Percentiles rank a stretch among this genome's conserved stretches.
Conservation (phyloP, 2,888 invertebrate genomes). For the Trisateles emortualis region DNA sequence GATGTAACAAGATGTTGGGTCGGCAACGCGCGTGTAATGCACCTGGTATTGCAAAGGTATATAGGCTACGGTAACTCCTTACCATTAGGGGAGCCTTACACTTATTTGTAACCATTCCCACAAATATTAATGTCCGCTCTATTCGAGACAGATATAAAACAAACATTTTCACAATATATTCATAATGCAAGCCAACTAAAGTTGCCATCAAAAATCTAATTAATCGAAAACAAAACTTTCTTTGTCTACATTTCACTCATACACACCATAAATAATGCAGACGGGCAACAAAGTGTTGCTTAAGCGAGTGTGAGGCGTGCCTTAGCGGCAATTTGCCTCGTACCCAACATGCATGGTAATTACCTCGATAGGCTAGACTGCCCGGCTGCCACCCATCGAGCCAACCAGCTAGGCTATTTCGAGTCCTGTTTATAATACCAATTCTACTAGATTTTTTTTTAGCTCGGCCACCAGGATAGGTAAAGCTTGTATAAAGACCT, state of each 20-base stretch:
- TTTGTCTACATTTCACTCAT: constrained; percentile 7
- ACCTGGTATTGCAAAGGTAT: no score
- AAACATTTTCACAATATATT: no score
- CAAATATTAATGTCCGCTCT: no score
- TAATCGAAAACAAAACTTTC: constrained; percentile 1
- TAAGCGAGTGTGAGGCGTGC: constrained; percentile 42
- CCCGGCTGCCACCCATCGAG: constrained; percentile 64
- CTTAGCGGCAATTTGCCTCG: constrained; percentile 26
- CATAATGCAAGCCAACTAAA: no score
- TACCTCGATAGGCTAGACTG: constrained; percentile 30
- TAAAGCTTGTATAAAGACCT: not conserved
- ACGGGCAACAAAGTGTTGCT: constrained; percentile 44
- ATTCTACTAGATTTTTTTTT: not conserved
- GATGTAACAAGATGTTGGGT: no score
- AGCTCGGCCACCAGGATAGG: not conserved
- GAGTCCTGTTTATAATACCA: constrained; percentile 10
- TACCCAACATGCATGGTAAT: constrained; percentile 56
- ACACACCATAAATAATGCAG: constrained; percentile 14
- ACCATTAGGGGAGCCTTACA: no score
- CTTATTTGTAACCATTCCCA: no score
- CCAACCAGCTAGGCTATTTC: constrained; percentile 40
- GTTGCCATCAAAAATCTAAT: not conserved
- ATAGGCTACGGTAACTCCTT: no score
- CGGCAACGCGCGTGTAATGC: no score
- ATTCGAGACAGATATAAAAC: no score